phyloP scores from a whole-genome alignment of 23 tunicate genomes.

The Phallusia fumigata region DNA sequence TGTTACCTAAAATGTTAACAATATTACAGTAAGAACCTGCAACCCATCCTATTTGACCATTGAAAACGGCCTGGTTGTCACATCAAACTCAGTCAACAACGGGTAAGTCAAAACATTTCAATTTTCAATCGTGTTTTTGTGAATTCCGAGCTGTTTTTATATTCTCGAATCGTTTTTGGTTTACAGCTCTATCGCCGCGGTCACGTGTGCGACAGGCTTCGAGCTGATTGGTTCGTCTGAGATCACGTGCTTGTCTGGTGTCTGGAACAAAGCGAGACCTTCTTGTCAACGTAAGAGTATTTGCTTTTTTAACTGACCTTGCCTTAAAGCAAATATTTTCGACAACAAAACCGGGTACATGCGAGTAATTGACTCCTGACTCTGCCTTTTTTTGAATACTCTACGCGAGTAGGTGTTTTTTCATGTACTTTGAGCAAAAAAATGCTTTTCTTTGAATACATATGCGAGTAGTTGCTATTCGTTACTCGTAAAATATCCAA shows the following conservation, averaged over 20 bases:
- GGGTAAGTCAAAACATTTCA: neutral
- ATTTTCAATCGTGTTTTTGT: neutral
- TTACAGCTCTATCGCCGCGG: conserved; percentile 13
- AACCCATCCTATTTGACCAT: conserved; percentile 27
- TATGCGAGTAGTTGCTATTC: too few species aligned
- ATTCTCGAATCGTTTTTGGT: neutral
- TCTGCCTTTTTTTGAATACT: too few species aligned
- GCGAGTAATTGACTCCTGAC: too few species aligned
- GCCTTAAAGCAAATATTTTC: too few species aligned
- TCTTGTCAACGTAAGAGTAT: conserved; percentile 54
- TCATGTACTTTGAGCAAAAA: too few species aligned
- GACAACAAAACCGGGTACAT: too few species aligned
- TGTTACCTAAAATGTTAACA: too few species aligned
- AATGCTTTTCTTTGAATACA: too few species aligned
- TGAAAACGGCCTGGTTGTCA: conserved; percentile 28
- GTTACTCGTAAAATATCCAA: too few species aligned
- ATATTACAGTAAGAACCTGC: conserved; percentile 40
- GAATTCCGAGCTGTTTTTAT: neutral
- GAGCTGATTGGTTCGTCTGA: conserved; percentile 35
- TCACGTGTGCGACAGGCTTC: conserved; percentile 48
- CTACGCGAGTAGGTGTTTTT: too few species aligned
- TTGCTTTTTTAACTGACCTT: too few species aligned
- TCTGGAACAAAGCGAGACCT: conserved; percentile 64
- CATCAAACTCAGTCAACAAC: neutral
- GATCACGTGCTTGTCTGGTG: conserved; percentile 59